Base-by-base conservation (phyloP, 1,140 invertebrate genomes). In the Trichomalopsis sarcophagae region DNA sequence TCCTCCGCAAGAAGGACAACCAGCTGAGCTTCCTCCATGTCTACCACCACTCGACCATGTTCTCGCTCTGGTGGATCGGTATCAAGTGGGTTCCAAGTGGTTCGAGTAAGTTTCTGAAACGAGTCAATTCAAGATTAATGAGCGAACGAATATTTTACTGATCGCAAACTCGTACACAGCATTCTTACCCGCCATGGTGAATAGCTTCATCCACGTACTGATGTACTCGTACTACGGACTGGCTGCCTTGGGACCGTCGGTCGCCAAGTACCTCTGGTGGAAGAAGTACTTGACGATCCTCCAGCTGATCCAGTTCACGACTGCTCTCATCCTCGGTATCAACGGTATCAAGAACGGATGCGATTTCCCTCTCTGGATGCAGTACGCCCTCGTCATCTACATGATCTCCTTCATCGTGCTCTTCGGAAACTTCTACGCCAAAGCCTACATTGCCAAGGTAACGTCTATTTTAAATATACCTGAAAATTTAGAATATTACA, bases 61-160 rank as follows among this genome's bases (percentile, higher is more conserved):
- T 98, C 89, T 94, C 95, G 0, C 95, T 98, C 23, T 99, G 98
- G 97, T 99, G 98, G 98, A 98, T 99, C 87, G 97, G 97, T 27
- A 96, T 98, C 86, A 98, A 98, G 94, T 99, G 97, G 97, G 97
- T 99, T 11, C 97, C 98, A 23, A 98, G 98, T 91, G 98, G 98
- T 83, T 97, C 97, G 44, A 96, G 97, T 97, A 93, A 96, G 96
- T 95, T 75, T 74, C n/a, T 13, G 7, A 73, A 36, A 6, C 5
- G 47, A 76, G 47, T 55, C 2, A 17, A 17, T 55, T 21, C 7
- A 66, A 66, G 11, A 17, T 66, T n/a, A 66, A n/a, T 11, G 10
- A 21, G 75, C 81, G 11, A 69, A 86, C 36, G n/a, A 66, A 76
- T 73, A 44, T 9, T 44, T 82, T 13, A 66, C 14, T 66, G 7